phyloP scores from a whole-genome alignment of 2,113 vertebrate species.

The Pica pica region DNA sequence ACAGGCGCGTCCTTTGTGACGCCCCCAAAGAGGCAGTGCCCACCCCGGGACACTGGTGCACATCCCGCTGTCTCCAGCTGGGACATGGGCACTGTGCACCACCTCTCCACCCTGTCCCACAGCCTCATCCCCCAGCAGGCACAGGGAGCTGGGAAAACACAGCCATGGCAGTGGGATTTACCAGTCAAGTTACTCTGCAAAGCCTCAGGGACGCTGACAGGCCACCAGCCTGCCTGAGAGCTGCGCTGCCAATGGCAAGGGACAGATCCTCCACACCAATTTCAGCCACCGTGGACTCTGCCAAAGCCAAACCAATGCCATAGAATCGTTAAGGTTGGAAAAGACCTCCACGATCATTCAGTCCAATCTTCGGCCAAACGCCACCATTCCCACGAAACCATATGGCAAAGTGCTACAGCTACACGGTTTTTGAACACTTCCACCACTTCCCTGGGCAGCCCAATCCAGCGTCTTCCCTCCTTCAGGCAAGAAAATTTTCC shows the following conservation, averaged over 20 bases:
- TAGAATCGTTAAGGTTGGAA: no score
- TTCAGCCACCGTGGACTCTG: rapidly evolving
- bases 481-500: background rate
- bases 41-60: no score
- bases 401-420: rapidly evolving
- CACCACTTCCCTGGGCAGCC: background rate
- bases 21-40: no score
- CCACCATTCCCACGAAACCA: background rate
- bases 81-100: rapidly evolving
- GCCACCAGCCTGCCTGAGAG: background rate
- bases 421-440: background rate
- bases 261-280: background rate
- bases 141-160: no score
- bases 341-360: background rate
- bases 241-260: background rate
- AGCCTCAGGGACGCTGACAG: background rate
- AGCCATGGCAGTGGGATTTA: rapidly evolving
- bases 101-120: background rate
- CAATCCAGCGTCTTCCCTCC: background rate
- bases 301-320: rapidly evolving
- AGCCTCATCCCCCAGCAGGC: rapidly evolving
- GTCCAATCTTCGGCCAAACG: background rate
- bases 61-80: rapidly evolving
- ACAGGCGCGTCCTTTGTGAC: rapidly evolving
- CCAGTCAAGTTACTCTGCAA: rapidly evolving